A percentile compares a stretch with the other conserved stretches of the same genome.
Conservation (phyloP, 2,113 vertebrate genomes). For the Pteropus alecto region DNA sequence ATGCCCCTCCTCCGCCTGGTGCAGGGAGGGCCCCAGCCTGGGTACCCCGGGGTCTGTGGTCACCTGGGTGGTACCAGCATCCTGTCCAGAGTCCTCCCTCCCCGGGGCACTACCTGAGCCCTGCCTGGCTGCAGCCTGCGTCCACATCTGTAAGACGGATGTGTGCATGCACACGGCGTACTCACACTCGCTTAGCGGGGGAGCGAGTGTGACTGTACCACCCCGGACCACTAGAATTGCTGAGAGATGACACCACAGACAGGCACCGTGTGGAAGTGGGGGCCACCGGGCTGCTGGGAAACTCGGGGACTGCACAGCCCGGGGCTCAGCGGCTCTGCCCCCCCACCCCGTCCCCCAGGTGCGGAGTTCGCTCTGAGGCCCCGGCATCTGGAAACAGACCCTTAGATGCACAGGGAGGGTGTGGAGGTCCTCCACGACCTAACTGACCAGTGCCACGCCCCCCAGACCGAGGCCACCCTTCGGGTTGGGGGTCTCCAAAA, state of each 20-base stretch:
- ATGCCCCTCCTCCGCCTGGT: neutral
- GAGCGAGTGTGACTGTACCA: neutral
- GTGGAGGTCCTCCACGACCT: neutral
- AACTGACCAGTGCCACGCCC: fast-evolving
- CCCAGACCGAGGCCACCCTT: neutral
- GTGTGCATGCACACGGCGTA: fast-evolving
- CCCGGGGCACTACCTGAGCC: fast-evolving
- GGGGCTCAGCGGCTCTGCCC: neutral
- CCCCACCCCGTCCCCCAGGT: neutral
- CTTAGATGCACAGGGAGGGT: neutral
- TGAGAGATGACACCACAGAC: fast-evolving
- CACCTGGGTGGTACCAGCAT: neutral
- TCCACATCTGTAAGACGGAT: neutral
- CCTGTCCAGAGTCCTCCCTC: neutral
- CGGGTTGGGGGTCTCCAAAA: fast-evolving
- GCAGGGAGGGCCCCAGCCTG: neutral
- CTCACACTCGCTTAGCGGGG: neutral
- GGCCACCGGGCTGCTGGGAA: neutral
- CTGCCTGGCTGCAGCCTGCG: neutral
- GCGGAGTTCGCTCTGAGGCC: neutral
- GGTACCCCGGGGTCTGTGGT: neutral
- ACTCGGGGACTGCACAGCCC: fast-evolving
- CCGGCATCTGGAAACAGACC: neutral
- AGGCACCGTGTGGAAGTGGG: fast-evolving
- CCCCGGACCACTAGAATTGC: neutral